Evolutionary conservation across 2,888 invertebrate genomes (phyloP).

Genomic region (Drosophila limbata): DNA sequence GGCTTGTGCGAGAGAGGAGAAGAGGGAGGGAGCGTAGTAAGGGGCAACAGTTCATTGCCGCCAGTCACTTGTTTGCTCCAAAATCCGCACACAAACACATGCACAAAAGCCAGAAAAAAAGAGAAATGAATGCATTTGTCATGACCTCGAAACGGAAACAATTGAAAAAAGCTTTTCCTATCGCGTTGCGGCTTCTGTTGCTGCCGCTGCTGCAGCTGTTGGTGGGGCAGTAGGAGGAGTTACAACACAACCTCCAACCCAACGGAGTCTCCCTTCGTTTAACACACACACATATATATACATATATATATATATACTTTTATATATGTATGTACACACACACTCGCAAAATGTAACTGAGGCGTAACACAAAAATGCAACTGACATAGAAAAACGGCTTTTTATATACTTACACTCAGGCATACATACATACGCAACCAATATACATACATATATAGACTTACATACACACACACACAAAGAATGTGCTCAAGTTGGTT

Average conservation of each 20-base stretch:
- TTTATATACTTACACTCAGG: conserved; percentile 51
- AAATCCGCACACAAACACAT: conserved; percentile 50
- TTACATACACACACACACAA: background rate
- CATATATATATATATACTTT: too few species aligned
- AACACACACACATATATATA: conserved; percentile 20
- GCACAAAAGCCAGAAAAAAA: conserved; percentile 48
- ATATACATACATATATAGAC: background rate
- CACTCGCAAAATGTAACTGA: conserved; percentile 51
- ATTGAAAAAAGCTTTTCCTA: conserved; percentile 81
- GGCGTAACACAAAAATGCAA: conserved; percentile 75
- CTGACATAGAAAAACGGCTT: conserved; percentile 78
- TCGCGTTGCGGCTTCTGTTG: conserved; percentile 60
- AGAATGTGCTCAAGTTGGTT: conserved; percentile 39
- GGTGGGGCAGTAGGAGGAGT: conserved; percentile 8
- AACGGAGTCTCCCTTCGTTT: conserved; percentile 21
- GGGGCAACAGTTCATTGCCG: conserved; percentile 74
- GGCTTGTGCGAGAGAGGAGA: background rate
- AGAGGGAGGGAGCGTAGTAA: background rate
- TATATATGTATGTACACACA: background rate
- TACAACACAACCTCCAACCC: conserved; percentile 18
- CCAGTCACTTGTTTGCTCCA: conserved; percentile 62
- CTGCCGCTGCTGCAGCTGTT: conserved; percentile 6
- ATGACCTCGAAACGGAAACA: conserved; percentile 80
- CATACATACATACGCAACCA: conserved; percentile 22
- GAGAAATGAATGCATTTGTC: conserved; percentile 80